Base-by-base conservation (phyloP, 2,888 invertebrate species). In the Acanthopleura granulata region DNA sequence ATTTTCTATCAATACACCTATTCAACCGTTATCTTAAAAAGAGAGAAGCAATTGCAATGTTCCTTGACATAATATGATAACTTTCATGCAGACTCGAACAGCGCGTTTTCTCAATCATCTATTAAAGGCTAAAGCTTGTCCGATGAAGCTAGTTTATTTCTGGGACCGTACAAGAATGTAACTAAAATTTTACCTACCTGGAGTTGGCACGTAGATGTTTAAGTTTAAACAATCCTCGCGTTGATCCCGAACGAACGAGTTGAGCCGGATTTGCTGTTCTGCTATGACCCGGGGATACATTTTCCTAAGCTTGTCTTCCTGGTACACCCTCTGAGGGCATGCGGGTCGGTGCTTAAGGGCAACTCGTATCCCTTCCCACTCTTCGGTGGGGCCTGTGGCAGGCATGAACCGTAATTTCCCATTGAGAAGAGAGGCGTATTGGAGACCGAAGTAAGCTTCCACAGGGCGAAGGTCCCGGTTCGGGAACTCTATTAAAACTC, bases 201-300 rank as follows among this genome's bases (percentile, higher is more conserved):
- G 95, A 29, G 95, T 94, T 6, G 98, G 98, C 11, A 97, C 95
- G 91, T 96, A 99, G 89, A 99, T 95, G 91, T 99, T 99, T 92
- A 99, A 93, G 90, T 97, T 97, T 78, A 99, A 93, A 89, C 99
- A 99, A 92, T 99, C 98, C 92, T 99, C 99, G 87, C 96, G 96
- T 92, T 98, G 97, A 90, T 97, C 96, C 90, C 94, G 94, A 84
- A 98, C 92, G 89, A 87, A 87, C 0, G 91, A 88, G 12, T 89
- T 82, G 84, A 98, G 92, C 87, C 97, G 93, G 89, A 95, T 94
- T 84, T 98, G 92, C 88, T 97, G 96, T 87, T 95, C 95, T 15
- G 98, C 97, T 95, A 98, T 97, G 85, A 74, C 85, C 76, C 79
- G 85, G 80, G 82, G 85, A 27, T 86, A 83, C 62, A 96, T 95